These are phyloP conservation scores for Saguinus imperator DNA, from an alignment of 2,113 vertebrate species.

Conservation along the genomic window DNA sequence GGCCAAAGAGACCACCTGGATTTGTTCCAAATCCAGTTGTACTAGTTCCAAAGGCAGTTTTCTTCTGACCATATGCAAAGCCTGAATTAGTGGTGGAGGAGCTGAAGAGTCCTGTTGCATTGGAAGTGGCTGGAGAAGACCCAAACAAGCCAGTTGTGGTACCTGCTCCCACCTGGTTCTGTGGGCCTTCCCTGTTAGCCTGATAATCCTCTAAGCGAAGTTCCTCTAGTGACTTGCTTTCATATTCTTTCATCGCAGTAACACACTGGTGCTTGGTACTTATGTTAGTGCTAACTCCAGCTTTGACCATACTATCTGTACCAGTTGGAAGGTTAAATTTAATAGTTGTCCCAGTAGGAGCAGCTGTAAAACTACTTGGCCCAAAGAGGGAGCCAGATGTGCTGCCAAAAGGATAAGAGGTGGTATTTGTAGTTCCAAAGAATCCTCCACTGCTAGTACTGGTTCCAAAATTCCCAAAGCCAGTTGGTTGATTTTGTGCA, in stretches of 20 bases:
- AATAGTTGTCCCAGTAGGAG: slow-evolving; percentile 94
- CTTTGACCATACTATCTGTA: slow-evolving; percentile 97
- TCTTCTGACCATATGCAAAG: slow-evolving; percentile 93
- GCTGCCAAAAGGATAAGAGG: slow-evolving; percentile 95
- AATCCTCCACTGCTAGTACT: slow-evolving; percentile 94
- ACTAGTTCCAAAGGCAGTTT: slow-evolving; percentile 92
- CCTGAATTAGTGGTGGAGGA: slow-evolving; percentile 89
- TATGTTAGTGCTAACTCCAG: slow-evolving; percentile 96
- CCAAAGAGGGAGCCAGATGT: slow-evolving; percentile 93
- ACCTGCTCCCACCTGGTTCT: slow-evolving; percentile 91
- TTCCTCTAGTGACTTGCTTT: slow-evolving; percentile 94
- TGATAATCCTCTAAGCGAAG: slow-evolving; percentile 96
- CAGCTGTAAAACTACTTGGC: slow-evolving; percentile 89
- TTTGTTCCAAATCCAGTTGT: slow-evolving; percentile 90
- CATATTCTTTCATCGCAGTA: slow-evolving; percentile 99
- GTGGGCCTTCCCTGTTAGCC: slow-evolving; percentile 94
- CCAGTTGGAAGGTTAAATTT: slow-evolving; percentile 94
- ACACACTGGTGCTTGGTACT: slow-evolving; percentile 99
- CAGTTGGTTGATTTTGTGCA: too few relatives aligned
- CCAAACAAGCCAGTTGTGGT: slow-evolving; percentile 89
- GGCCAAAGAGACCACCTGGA: slow-evolving; percentile 90
- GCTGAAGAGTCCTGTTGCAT: slow-evolving; percentile 92
- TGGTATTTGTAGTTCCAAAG: slow-evolving; percentile 94
- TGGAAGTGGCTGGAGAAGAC: slow-evolving; percentile 88
- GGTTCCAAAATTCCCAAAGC: slow-evolving; percentile 87